A percentile compares a stretch with the other conserved stretches of the same genome.
Conservation (phyloP, 1,140 invertebrate species). For the Coptotermes formosanus region DNA sequence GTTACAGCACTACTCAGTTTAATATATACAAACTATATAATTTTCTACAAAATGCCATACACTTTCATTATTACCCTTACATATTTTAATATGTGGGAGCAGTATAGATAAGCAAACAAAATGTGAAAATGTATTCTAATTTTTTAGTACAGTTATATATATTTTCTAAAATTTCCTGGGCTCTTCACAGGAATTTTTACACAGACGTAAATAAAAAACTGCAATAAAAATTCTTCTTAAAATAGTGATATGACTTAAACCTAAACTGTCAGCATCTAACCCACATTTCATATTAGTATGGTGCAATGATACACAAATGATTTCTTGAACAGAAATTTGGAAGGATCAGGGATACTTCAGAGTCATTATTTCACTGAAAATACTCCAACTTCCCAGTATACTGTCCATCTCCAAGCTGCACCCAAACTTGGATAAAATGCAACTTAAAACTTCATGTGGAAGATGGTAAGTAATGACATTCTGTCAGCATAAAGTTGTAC, state of each 20-base stretch:
- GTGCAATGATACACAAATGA: not conserved
- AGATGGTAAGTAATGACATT: not conserved
- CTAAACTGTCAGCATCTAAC: conserved; percentile 9
- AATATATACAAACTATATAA: conserved; percentile 32
- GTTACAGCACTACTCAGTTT: conserved; percentile 28
- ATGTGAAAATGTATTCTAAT: conserved; percentile 17
- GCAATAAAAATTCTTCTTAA: conserved; percentile 30
- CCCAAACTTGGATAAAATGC: not conserved
- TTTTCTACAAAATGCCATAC: conserved; percentile 32
- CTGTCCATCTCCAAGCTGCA: not conserved
- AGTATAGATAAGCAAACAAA: conserved; percentile 32
- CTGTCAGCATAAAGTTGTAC: not conserved
- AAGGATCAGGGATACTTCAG: not conserved
- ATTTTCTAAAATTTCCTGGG: conserved; percentile 27
- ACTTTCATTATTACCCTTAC: conserved; percentile 27
- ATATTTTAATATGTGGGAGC: conserved; percentile 30
- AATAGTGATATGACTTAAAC: conserved; percentile 32
- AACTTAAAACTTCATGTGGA: not conserved
- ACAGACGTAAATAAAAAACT: conserved; percentile 25
- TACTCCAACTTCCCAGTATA: not conserved
- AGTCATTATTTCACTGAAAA: not conserved
- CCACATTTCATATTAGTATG: conserved; percentile 25
- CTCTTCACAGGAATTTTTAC: conserved; percentile 28
- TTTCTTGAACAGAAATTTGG: not conserved
- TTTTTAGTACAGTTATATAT: conserved; percentile 28